Conservation (phyloP, 2,113 vertebrate species). For the Scortum barcoo region DNA sequence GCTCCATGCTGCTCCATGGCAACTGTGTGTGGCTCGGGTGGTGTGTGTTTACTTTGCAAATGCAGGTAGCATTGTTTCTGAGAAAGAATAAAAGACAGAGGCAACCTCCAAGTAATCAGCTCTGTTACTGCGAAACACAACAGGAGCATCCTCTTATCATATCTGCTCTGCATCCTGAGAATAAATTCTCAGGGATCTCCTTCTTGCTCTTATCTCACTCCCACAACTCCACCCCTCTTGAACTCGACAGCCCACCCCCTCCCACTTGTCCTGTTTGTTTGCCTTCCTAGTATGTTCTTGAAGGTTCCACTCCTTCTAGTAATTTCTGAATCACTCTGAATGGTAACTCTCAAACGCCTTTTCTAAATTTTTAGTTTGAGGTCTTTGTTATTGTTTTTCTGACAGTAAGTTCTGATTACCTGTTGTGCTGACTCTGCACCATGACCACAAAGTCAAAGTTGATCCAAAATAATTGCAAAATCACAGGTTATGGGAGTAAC, state of each 20-base stretch:
- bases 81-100: neutral
- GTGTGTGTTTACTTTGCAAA: slow-evolving; percentile 48
- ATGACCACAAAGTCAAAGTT: neutral
- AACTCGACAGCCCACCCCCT: neutral
- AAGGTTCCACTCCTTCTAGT: neutral
- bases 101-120: neutral
- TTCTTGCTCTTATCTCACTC: slow-evolving; percentile 41
- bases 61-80: slow-evolving; percentile 4
- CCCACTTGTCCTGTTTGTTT: slow-evolving; percentile 19
- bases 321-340: neutral
- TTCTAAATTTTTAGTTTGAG: neutral
- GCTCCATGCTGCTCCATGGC: slow-evolving; percentile 32
- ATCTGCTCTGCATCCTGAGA: slow-evolving; percentile 34
- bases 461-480: neutral
- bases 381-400: neutral
- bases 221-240: slow-evolving; percentile 39
- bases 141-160: slow-evolving; percentile 33
- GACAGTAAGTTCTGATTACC: neutral
- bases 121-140: neutral
- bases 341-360: neutral
- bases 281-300: slow-evolving; percentile 9
- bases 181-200: slow-evolving; percentile 16
- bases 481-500: neutral
- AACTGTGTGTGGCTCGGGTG: slow-evolving; percentile 54
- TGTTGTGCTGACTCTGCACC: neutral